Evolutionary conservation across 2,797 vertebrate species (phyloP).

Genomic region (Orientallactaga sibirica): DNA sequence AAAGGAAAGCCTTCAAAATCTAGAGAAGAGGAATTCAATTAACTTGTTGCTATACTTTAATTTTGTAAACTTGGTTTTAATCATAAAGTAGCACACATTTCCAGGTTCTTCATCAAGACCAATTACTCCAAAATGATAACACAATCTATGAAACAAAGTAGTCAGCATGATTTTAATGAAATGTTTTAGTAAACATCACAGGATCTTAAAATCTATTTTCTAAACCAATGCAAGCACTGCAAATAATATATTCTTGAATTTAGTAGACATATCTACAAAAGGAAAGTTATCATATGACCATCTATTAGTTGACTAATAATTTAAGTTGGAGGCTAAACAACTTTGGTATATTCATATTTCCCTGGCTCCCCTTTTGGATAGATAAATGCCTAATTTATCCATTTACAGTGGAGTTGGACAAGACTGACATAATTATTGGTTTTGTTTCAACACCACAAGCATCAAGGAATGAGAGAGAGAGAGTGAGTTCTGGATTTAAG

Average conservation of each 20-base stretch:
- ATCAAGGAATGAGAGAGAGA: not conserved
- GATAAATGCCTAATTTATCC: not conserved
- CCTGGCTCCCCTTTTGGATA: slow-evolving; percentile 8
- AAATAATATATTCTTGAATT: slow-evolving; percentile 50
- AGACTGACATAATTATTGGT: not conserved
- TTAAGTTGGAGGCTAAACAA: slow-evolving; percentile 56
- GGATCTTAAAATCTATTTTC: slow-evolving; percentile 64
- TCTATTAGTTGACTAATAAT: slow-evolving; percentile 8
- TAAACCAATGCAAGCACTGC: slow-evolving; percentile 54
- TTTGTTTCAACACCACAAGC: not conserved
- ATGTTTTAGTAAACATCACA: slow-evolving; percentile 58
- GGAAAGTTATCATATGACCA: slow-evolving; percentile 2
- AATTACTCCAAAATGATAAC: slow-evolving; percentile 11
- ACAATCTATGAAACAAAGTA: slow-evolving; percentile 21
- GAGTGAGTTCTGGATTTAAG: not conserved
- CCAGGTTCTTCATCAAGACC: not conserved
- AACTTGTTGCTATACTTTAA: slow-evolving; percentile 6
- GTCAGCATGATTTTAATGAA: slow-evolving; percentile 81
- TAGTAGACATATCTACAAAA: slow-evolving; percentile 36
- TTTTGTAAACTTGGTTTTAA: not conserved
- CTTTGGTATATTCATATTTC: slow-evolving; percentile 55
- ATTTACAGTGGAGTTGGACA: not conserved
- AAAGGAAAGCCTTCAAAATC: slow-evolving; percentile 9
- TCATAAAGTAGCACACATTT: not conserved
- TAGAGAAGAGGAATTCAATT: not conserved